Percentiles rank a stretch among this genome's conserved stretches.
These are phyloP conservation scores for Drosophila rhopaloa DNA, from an alignment of 1,140 invertebrate species.

Conservation along the genomic window DNA sequence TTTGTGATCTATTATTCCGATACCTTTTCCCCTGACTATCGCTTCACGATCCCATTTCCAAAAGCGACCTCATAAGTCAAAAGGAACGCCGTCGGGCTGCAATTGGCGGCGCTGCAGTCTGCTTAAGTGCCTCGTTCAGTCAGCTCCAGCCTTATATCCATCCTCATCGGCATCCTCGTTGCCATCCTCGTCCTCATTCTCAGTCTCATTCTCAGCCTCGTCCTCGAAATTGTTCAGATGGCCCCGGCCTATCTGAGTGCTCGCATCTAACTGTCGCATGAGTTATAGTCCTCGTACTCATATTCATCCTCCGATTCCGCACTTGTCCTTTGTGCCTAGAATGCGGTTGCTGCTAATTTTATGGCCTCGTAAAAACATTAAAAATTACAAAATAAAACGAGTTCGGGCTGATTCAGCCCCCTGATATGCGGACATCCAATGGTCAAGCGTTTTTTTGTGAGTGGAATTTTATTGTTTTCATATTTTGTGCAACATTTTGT, in stretches of 20 bases:
- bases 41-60: slow-evolving; percentile 19
- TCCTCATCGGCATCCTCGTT: slow-evolving; percentile 1
- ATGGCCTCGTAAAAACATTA: slow-evolving; percentile 76
- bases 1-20: neutral
- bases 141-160: slow-evolving; percentile 23
- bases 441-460: slow-evolving; percentile 9
- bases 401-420: slow-evolving; percentile 24
- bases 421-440: slow-evolving; percentile 10
- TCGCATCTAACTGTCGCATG: slow-evolving; percentile 69
- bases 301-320: slow-evolving; percentile 8
- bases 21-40: neutral
- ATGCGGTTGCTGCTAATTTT: slow-evolving; percentile 66
- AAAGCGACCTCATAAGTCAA: slow-evolving; percentile 69
- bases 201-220: slow-evolving; percentile 7
- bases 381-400: slow-evolving; percentile 69
- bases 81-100: slow-evolving; percentile 59
- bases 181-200: slow-evolving; percentile 2
- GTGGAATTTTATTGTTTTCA: slow-evolving; percentile 27
- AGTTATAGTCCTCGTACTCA: slow-evolving; percentile 51
- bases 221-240: slow-evolving; percentile 34
- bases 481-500: slow-evolving; percentile 29
- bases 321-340: slow-evolving; percentile 22
- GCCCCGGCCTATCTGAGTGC: slow-evolving; percentile 53
- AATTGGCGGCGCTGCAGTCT: slow-evolving; percentile 51
- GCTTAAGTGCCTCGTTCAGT: slow-evolving; percentile 60